Conservation (phyloP, 2,797 vertebrate genomes). For the Yasuhikotakia modesta region DNA sequence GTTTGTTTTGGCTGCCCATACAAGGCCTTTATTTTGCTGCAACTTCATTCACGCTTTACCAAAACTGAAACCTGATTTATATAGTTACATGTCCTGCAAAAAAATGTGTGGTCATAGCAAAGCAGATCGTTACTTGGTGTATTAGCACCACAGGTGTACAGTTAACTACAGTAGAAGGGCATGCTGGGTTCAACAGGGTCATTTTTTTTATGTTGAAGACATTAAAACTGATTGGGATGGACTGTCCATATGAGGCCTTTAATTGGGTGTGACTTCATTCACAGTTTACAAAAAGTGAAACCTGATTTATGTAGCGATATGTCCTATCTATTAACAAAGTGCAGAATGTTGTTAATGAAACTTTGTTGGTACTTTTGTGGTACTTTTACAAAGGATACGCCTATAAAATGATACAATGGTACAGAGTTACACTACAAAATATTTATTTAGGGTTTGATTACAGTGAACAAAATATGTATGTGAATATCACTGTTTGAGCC, state of each 20-base stretch:
- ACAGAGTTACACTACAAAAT: slow-evolving; percentile 50
- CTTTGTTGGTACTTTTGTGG: background rate
- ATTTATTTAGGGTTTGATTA: slow-evolving; percentile 33
- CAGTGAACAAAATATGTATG: background rate
- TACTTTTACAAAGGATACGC: slow-evolving; percentile 2
- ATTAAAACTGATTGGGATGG: slow-evolving; percentile 2
- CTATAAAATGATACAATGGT: slow-evolving; percentile 20
- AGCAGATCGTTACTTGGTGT: slow-evolving; percentile 25
- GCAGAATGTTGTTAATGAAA: background rate
- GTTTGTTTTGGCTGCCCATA: slow-evolving; percentile 1
- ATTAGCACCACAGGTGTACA: slow-evolving; percentile 1
- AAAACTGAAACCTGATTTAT: background rate
- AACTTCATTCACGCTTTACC: background rate
- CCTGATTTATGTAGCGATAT: background rate
- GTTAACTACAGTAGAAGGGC: background rate
- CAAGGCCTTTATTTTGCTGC: slow-evolving; percentile 31
- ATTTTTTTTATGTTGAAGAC: background rate
- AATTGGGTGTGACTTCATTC: background rate
- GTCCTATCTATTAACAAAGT: slow-evolving; percentile 27
- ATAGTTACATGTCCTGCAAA: background rate
- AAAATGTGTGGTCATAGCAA: background rate
- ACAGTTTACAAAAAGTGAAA: slow-evolving; percentile 3
- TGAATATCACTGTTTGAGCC: background rate
- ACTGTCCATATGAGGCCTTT: too few species aligned
- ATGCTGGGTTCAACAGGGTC: slow-evolving; percentile 12